Evolutionary conservation across 53 echinoderm and acorn worm species (phyloP), one percentile per base, ranked within the genome.

Genomic region (Actinopyga echinites): DNA sequence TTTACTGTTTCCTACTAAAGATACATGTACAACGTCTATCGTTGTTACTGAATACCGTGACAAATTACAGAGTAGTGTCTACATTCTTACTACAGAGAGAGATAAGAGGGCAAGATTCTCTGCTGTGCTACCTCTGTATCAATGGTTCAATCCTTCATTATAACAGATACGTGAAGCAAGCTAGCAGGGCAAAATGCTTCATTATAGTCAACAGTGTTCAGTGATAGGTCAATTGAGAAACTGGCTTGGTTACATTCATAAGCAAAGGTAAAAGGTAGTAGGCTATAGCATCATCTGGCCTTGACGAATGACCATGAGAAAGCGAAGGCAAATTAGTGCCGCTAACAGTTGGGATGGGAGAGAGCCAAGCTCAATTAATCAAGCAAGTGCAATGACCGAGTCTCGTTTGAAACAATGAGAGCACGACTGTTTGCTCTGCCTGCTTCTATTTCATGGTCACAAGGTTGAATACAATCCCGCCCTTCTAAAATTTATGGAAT

Each of bases 351-450:
- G 49, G 49, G 49, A 49, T 15, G 15, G 15, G 17, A 49, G 49
- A 49, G 49, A 15, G 49, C 17, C 15, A 17, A 49, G 49, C 49
- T 10, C 49, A 49, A 49, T 49, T 49, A 71, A 30, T 22, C 9
- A 45, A 34, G 68, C 40, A 68, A 71, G 71, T 71, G 71, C 71
- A 71, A 40, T 71, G 71, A 71, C 42, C 40, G 34, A 30, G 34
- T 68, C 62, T 29, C 22, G 25, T 11, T 23, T 71, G 11, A 71
- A 42, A 71, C 71, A 68, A 68, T 68, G n/a, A 38, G 29, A 63
- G 31, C 63, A 30, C 13, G 24, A 63, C 31, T 63, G 29, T 66
- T 66, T 66, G 36, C 15, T 49, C 49, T 49, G 15, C n/a, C n/a
- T n/a, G 3, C 13, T 49, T 15, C 17, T 17, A 13, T 49, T 49